Evolutionary conservation across 2,113 vertebrate species (phyloP).

Genomic region (Tetrax tetrax): DNA sequence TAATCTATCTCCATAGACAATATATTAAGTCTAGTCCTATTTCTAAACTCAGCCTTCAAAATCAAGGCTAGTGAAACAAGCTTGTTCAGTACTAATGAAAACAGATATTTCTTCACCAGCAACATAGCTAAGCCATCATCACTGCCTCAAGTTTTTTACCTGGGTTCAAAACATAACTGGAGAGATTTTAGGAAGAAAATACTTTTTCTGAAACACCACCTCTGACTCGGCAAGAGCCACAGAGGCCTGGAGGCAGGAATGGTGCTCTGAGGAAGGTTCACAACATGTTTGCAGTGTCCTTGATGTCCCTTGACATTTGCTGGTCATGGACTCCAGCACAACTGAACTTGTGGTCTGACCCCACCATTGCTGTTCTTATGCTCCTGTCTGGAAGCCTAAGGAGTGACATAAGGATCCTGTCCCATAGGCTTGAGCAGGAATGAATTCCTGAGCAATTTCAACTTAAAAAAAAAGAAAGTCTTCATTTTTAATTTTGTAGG

Average conservation of each 20-base stretch:
- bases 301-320: background rate
- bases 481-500: background rate
- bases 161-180: background rate
- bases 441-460: background rate
- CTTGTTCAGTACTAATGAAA: background rate
- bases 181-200: background rate
- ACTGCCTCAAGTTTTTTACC: background rate
- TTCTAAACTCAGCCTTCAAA: background rate
- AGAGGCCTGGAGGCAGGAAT: background rate
- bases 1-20: background rate
- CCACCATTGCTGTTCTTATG: background rate
- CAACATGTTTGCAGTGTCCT: background rate
- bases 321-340: background rate
- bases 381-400: background rate
- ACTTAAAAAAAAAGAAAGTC: background rate
- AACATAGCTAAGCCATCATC: background rate
- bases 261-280: background rate
- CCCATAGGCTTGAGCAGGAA: background rate
- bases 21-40: background rate
- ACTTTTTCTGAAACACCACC: background rate
- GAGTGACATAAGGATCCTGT: background rate
- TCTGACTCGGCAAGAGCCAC: background rate
- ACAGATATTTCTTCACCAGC: background rate
- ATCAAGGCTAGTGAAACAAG: background rate
- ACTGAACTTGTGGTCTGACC: background rate